Conservation (phyloP, 2,888 invertebrate species). For the Helleia helle region DNA sequence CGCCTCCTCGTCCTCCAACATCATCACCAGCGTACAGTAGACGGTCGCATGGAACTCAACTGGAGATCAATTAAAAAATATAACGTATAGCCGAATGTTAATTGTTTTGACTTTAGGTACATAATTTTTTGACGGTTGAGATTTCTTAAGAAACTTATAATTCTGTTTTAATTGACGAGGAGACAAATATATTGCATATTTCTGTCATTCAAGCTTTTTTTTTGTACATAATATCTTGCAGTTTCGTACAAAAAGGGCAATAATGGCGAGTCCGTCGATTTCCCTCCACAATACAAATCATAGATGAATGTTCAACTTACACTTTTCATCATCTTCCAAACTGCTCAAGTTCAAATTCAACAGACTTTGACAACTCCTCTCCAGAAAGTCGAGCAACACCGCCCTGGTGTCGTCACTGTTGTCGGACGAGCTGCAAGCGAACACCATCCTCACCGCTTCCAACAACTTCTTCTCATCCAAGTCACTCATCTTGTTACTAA, state of each 20-base stretch:
- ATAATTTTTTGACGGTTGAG: no score
- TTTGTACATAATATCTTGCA: no score
- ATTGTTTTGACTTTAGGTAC: no score
- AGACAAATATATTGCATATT: no score
- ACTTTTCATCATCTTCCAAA: slow-evolving; percentile 28
- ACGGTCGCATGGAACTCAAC: slow-evolving; percentile 41
- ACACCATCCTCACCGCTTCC: slow-evolving; percentile 33
- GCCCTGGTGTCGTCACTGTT: slow-evolving; percentile 33
- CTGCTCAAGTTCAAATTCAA: slow-evolving; percentile 19
- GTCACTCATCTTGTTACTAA: slow-evolving; percentile 23
- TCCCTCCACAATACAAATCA: no score
- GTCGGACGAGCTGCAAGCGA: slow-evolving; percentile 38
- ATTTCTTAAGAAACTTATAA: no score
- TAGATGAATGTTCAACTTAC: slow-evolving; percentile 32
- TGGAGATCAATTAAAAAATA: slow-evolving; percentile 24
- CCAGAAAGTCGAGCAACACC: slow-evolving; percentile 39
- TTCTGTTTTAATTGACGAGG: no score
- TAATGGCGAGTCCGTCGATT: no score
- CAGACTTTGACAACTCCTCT: slow-evolving; percentile 27
- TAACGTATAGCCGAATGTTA: no score
- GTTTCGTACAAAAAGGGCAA: no score
- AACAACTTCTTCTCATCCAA: slow-evolving; percentile 22
- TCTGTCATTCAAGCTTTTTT: no score
- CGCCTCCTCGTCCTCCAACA: slow-evolving; percentile 71
- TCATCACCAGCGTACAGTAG: slow-evolving; percentile 48